Evolutionary conservation across 2,797 vertebrate species (phyloP), one percentile per base, ranked within the genome.

Genomic region (Cossypha heuglini): DNA sequence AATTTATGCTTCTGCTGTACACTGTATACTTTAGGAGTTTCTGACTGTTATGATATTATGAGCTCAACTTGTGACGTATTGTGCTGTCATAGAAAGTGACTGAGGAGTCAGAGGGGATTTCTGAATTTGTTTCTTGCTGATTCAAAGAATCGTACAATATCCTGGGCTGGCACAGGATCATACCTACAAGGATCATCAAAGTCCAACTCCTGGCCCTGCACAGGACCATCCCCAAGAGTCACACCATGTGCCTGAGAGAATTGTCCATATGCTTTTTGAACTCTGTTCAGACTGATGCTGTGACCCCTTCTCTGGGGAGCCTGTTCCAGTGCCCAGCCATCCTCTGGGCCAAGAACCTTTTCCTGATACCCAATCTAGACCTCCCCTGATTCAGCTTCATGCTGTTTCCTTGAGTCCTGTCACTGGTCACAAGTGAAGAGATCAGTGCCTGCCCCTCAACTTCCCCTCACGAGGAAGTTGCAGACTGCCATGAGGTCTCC

Each of bases 361-460:
- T 51, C 29, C 9, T 57, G 6, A 45, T 31, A 40, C 1, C 14
- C 12, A 21, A 3, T 5, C 5, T 43, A 57, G 55, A 49, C n/a
- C 24, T 57, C 9, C 11, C 13, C 28, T 57, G 37, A 26, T 49
- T 33, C 20, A 57, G 12, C 24, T 63, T 63, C 49, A 31, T 17
- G 28, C 20, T 29, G 9, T 63, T 76, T 21, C 10, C 14, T 57
- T 0, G 0, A n/a, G 24, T 63, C 29, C 28, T 63, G 28, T 82
- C 49, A 6, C 24, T 62, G 49, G 6, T 76, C n/a, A 63, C 43
- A 25, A 19, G 26, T 55, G n/a, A 38, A 57, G 49, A 57, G n/a
- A 15, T 45, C 14, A 19, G 1, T 1, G 1, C 8, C 43, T 57
- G 6, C 7, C 12, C 6, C 28, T 83, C 8, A 5, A 3, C 16